These are phyloP conservation scores for Polylopha cassiicola DNA, from an alignment of 2,888 invertebrate species.

Conservation along the genomic window DNA sequence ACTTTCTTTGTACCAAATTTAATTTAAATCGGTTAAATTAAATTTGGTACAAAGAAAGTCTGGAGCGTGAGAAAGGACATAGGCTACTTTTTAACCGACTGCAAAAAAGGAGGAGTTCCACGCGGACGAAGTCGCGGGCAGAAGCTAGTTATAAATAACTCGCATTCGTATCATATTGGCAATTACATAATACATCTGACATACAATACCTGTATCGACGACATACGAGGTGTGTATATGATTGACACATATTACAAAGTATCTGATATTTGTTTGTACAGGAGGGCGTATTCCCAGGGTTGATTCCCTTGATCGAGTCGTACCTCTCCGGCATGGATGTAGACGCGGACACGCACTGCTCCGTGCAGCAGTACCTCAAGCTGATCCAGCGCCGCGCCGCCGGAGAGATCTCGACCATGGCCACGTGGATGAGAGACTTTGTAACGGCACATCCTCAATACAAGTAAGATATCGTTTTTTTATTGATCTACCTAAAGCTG, in stretches of 20 bases:
- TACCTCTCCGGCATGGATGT: constrained; percentile 97
- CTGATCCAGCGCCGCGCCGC: constrained; percentile 92
- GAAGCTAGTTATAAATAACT: no score
- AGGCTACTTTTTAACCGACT: no score
- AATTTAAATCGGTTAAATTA: no score
- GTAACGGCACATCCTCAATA: constrained; percentile 92
- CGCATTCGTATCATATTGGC: no score
- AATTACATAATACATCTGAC: no score
- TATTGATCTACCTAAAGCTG: no score
- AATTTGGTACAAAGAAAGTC: no score
- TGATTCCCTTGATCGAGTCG: constrained; percentile 95
- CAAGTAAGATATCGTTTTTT: constrained; percentile 77
- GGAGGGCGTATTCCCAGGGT: constrained; percentile 94
- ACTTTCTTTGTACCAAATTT: no score
- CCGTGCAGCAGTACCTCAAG: constrained; percentile 96
- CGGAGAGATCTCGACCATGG: constrained; percentile 95
- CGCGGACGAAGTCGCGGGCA: no score
- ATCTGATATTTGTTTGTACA: constrained; percentile 38
- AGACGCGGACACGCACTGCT: constrained; percentile 98
- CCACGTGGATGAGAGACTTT: constrained; percentile 95
- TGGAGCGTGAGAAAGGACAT: no score
- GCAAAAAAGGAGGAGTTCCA: no score
- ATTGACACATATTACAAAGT: constrained; percentile 23
- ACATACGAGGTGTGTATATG: constrained; percentile 11
- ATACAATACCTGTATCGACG: no score